These are phyloP conservation scores for Malaclemys terrapin DNA, from an alignment of 2,113 vertebrate species.

Conservation along the genomic window DNA sequence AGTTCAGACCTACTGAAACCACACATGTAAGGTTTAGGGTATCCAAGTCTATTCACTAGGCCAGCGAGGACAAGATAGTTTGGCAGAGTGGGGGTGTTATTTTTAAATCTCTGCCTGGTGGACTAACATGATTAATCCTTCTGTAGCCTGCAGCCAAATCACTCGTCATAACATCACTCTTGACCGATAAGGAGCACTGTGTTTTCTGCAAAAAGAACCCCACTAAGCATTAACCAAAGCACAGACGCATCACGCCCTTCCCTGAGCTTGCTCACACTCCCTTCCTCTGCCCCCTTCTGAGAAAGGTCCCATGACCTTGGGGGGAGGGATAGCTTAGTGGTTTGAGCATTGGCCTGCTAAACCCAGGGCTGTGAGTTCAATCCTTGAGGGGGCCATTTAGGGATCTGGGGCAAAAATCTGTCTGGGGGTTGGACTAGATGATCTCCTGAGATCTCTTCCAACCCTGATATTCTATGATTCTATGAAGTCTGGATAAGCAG, in stretches of 20 bases:
- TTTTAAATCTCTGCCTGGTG: constrained; percentile 14
- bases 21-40: not conserved
- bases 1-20: constrained; percentile 10
- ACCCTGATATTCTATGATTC: too few species aligned
- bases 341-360: too few species aligned
- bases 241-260: not conserved
- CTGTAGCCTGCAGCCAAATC: not conserved
- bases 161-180: not conserved
- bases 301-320: not conserved
- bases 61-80: not conserved
- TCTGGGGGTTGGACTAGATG: too few species aligned
- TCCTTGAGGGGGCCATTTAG: too few species aligned
- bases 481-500: not conserved
- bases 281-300: not conserved
- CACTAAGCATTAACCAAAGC: not conserved
- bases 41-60: not conserved
- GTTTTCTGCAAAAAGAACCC: not conserved
- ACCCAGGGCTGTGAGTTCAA: too few species aligned
- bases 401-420: too few species aligned
- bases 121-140: not conserved
- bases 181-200: not conserved
- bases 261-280: not conserved
- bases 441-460: too few species aligned
- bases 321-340: too few species aligned
- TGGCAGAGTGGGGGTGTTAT: constrained; percentile 19